Conservation (phyloP, 2,797 vertebrate genomes). For the Mus minutoides region DNA sequence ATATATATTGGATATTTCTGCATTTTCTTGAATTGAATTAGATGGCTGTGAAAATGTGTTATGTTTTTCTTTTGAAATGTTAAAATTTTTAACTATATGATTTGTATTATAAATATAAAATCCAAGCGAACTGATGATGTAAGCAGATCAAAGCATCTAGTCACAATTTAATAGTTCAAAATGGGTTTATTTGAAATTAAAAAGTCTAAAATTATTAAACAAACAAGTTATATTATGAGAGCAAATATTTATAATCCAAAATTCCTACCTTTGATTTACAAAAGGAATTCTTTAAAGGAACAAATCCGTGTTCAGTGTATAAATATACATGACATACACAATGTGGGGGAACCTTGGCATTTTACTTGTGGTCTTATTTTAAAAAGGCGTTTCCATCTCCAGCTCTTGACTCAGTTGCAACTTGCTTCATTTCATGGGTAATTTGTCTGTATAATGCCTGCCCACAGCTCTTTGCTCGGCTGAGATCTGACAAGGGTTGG, state of each 20-base stretch:
- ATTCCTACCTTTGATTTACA: not conserved
- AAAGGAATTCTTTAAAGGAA: not conserved
- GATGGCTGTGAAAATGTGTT: not conserved
- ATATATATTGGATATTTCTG: not conserved
- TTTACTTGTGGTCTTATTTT: slow-evolving; percentile 49
- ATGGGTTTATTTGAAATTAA: slow-evolving; percentile 2
- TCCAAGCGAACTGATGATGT: not conserved
- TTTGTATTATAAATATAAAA: not conserved
- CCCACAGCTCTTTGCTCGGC: not conserved
- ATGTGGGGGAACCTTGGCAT: not conserved
- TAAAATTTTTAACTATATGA: not conserved
- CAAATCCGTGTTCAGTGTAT: not conserved
- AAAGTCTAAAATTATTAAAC: not conserved
- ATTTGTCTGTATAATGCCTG: slow-evolving; percentile 55
- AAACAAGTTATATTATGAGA: not conserved
- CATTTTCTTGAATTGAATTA: not conserved
- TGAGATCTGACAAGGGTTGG: slow-evolving; percentile 30
- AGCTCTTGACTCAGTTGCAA: slow-evolving; percentile 36
- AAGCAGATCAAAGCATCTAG: not conserved
- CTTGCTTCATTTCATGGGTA: not conserved
- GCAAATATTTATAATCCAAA: not conserved
- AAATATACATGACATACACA: not conserved
- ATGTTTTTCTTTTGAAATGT: slow-evolving; percentile 7
- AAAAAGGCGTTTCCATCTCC: not conserved
- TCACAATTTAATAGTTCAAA: not conserved